Percentiles rank a stretch among this genome's conserved stretches.
phyloP scores from a whole-genome alignment of 1,140 invertebrate genomes.

The Muscidifurax raptorellus region DNA sequence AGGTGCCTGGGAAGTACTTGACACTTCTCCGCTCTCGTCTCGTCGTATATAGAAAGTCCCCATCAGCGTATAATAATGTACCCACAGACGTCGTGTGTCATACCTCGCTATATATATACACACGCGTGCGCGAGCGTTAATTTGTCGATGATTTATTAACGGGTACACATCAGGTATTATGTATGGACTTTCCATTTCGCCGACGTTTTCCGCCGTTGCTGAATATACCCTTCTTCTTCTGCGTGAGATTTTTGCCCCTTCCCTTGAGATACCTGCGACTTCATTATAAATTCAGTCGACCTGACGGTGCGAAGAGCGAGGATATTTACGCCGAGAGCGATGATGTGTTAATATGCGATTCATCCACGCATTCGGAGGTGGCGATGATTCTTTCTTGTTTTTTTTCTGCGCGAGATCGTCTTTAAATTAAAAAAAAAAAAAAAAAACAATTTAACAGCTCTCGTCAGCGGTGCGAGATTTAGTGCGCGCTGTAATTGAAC shows the following conservation, averaged over 20 bases:
- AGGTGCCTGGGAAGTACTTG: slow-evolving; percentile 21
- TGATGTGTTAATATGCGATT: background rate
- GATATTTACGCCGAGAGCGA: background rate
- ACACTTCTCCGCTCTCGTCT: slow-evolving; percentile 24
- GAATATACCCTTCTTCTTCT: background rate
- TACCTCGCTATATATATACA: background rate
- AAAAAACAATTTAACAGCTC: background rate
- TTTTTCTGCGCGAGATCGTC: background rate
- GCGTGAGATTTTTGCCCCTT: background rate
- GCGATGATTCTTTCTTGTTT: background rate
- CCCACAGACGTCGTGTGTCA: background rate
- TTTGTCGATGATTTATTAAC: slow-evolving; percentile 48
- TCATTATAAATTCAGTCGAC: background rate
- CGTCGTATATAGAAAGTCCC: slow-evolving; percentile 31
- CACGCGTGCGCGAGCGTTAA: slow-evolving; percentile 41
- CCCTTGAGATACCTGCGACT: background rate
- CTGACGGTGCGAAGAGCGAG: too few relatives aligned
- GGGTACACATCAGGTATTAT: too few relatives aligned
- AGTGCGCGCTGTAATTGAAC: background rate
- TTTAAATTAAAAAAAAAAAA: background rate
- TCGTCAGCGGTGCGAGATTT: background rate
- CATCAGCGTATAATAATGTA: slow-evolving; percentile 9
- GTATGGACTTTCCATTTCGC: slow-evolving; percentile 40
- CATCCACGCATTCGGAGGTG: too few relatives aligned
- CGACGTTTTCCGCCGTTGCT: background rate